Evolutionary conservation across 1,140 invertebrate genomes (phyloP), one percentile per base, ranked within the genome.

Genomic region (Elysia chlorotica): DNA sequence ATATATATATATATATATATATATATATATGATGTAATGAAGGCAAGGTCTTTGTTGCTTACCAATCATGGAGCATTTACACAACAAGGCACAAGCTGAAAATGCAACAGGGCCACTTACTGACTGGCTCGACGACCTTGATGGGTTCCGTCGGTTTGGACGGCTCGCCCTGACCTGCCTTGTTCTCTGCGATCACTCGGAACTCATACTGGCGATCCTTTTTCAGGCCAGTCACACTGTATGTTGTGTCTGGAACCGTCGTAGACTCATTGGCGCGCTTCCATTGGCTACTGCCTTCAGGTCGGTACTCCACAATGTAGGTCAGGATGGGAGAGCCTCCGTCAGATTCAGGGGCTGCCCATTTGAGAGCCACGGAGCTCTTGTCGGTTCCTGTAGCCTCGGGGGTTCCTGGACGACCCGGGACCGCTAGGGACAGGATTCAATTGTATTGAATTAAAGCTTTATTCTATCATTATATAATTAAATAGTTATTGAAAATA

Each of bases 281-380:
- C 86, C 86, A 87, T 35, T 79, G 76, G 61, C 76, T 77, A 3
- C 79, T 72, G 56, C 79, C 79, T 23, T 65, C 62, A 14, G 73
- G 75, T 23, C 81, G 76, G 74, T 83, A 84, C 68, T 87, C 85
- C 5, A 99, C 93, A 63, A 99, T 92, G 87, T 99, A 99, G 86
- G 98, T 98, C 30, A 96, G 97, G 76, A 99, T 93, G 5, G 96
- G 95, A 69, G 94, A 94, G 56, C 97, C 97, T 73, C 97, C 97
- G 88, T 99, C 97, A 83, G 97, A 74, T 65, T 80, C 78, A 33
- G 96, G 96, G 77, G 95, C 92, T 86, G 93, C 93, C 97, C 97
- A 99, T 2, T 93, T 92, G 57, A 99, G 88, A 0, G 94, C 94
- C 82, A 96, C 99, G 5, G 95, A 96, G 83, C 98, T 96, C 4